phyloP scores from a whole-genome alignment of 1,140 invertebrate genomes.

The Diprion similis region DNA sequence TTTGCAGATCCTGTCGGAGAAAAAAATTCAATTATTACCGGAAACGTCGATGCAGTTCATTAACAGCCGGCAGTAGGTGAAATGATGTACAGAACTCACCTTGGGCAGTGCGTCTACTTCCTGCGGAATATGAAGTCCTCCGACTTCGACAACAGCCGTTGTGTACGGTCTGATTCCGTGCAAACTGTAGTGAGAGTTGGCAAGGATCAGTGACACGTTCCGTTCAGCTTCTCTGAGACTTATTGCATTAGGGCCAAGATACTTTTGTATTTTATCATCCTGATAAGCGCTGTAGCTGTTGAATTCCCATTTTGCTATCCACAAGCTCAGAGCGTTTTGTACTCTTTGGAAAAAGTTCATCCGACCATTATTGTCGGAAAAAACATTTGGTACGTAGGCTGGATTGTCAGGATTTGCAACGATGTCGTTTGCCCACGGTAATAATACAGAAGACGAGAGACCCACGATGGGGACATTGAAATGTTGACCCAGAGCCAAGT shows the following conservation, averaged over 20 bases:
- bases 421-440: constrained; percentile 69
- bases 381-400: constrained; percentile 66
- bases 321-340: constrained; percentile 53
- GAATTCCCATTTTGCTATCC: background rate
- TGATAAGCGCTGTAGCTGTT: constrained; percentile 34
- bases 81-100: no score
- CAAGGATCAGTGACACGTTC: constrained; percentile 67
- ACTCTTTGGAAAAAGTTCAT: constrained; percentile 69
- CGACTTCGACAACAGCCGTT: constrained; percentile 62
- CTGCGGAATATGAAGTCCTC: constrained; percentile 54
- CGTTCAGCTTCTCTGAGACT: constrained; percentile 63
- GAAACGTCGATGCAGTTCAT: background rate
- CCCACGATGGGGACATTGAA: constrained; percentile 67
- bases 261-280: constrained; percentile 54
- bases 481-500: constrained; percentile 61
- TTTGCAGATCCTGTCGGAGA: constrained; percentile 67
- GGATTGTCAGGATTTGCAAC: constrained; percentile 69
- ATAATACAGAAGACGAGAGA: constrained; percentile 63
- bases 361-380: constrained; percentile 60
- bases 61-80: no score
- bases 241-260: constrained; percentile 55
- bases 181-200: constrained; percentile 64
- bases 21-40: background rate
- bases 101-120: background rate
- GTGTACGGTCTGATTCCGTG: constrained; percentile 44